A percentile compares a stretch with the other conserved stretches of the same genome.
Conservation (phyloP, 2,113 vertebrate genomes). For the Ceyx margarethae region DNA sequence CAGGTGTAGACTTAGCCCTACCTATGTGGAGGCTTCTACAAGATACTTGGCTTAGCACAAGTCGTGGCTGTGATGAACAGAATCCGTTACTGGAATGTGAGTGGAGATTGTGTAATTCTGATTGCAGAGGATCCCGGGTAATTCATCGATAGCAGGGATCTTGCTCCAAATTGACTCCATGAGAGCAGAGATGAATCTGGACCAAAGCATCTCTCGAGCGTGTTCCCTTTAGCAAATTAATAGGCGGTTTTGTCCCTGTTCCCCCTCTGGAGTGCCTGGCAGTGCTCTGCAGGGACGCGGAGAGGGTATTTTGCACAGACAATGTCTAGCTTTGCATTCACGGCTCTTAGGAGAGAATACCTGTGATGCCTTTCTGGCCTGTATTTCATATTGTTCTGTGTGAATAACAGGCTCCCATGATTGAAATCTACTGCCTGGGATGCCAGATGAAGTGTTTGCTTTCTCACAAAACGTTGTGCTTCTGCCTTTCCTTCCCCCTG, state of each 20-base stretch:
- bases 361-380: background rate
- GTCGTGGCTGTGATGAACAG: background rate
- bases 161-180: background rate
- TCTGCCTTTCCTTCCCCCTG: conserved; percentile 16
- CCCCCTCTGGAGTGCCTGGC: rapidly evolving
- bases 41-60: background rate
- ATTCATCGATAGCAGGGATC: background rate
- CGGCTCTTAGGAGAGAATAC: background rate
- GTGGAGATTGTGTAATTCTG: background rate
- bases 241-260: background rate
- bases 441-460: conserved; percentile 55
- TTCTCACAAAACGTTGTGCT: background rate
- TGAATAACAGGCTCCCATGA: conserved; percentile 72
- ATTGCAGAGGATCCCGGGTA: background rate
- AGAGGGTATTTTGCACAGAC: background rate
- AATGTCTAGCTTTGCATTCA: background rate
- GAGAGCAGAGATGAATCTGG: background rate
- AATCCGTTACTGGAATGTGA: background rate
- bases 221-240: background rate
- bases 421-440: conserved; percentile 69
- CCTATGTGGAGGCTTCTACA: background rate
- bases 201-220: background rate
- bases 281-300: background rate
- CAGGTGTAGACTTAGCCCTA: background rate
- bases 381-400: conserved; percentile 59